A percentile compares a stretch with the other conserved stretches of the same genome.
Evolutionary conservation across 2,113 vertebrate species (phyloP).

Genomic region (Cricetomys ansorgei): DNA sequence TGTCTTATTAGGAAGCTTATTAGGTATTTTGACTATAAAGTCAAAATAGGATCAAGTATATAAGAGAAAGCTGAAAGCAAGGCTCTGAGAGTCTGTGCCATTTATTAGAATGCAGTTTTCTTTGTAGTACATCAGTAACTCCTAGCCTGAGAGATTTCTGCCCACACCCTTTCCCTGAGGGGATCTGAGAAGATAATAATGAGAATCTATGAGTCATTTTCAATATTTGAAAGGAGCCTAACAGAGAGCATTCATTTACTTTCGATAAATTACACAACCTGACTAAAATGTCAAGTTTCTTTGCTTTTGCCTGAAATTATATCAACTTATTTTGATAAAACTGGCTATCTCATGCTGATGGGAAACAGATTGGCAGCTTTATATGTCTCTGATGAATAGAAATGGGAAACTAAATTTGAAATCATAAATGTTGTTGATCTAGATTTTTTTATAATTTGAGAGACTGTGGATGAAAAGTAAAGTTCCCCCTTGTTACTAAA

Average conservation of each 20-base stretch:
- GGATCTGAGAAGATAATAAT: slow-evolving; percentile 66
- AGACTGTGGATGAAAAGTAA: slow-evolving; percentile 34
- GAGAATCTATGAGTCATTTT: slow-evolving; percentile 66
- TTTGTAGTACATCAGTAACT: slow-evolving; percentile 29
- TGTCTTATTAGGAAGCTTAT: neutral
- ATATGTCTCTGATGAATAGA: slow-evolving; percentile 47
- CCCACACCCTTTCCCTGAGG: neutral
- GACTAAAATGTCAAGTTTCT: slow-evolving; percentile 74
- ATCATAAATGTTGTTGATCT: slow-evolving; percentile 28
- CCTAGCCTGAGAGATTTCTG: slow-evolving; percentile 44
- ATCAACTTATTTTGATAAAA: slow-evolving; percentile 67
- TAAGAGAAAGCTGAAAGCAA: slow-evolving; percentile 34
- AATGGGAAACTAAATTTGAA: slow-evolving; percentile 37
- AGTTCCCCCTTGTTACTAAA: slow-evolving; percentile 13
- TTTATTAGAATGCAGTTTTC: slow-evolving; percentile 53
- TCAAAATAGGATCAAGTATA: slow-evolving; percentile 7
- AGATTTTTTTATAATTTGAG: neutral
- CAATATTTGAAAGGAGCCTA: slow-evolving; percentile 67
- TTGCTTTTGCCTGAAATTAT: slow-evolving; percentile 71
- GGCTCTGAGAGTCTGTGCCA: neutral
- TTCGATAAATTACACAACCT: slow-evolving; percentile 68
- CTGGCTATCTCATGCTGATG: slow-evolving; percentile 48
- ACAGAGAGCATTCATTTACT: slow-evolving; percentile 64
- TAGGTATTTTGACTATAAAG: too few relatives aligned
- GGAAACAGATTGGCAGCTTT: slow-evolving; percentile 57